A percentile compares a stretch with the other conserved stretches of the same genome.
These are phyloP conservation scores for Zosterops pallidus DNA, from an alignment of 2,113 vertebrate species.

Conservation along the genomic window DNA sequence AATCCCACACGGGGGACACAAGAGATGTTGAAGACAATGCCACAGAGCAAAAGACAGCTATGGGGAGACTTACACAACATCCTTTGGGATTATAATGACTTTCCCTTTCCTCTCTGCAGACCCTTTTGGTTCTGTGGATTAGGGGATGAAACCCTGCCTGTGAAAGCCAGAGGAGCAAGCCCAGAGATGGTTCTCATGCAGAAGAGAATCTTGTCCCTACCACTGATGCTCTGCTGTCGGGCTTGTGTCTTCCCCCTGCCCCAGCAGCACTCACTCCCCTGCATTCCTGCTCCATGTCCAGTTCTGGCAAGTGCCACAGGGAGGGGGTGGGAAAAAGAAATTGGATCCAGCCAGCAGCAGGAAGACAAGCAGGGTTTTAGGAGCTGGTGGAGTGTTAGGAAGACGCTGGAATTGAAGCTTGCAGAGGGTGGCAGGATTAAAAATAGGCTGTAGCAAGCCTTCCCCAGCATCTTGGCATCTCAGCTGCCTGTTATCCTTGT, in stretches of 20 bases:
- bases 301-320: neutral
- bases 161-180: neutral
- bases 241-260: neutral
- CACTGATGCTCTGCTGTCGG: neutral
- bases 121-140: neutral
- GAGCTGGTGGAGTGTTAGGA: neutral
- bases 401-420: neutral
- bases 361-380: neutral
- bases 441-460: neutral
- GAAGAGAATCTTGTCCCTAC: neutral
- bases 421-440: neutral
- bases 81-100: neutral
- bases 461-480: neutral
- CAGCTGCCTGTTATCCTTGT: neutral
- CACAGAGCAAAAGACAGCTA: neutral
- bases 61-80: neutral
- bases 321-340: neutral
- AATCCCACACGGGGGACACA: neutral
- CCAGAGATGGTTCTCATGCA: neutral
- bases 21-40: neutral
- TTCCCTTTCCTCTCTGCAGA: neutral
- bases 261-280: neutral
- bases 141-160: neutral
- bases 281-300: neutral
- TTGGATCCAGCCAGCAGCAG: rapidly evolving